Evolutionary conservation across 2,888 invertebrate genomes (phyloP).

Genomic region (Nudaria mundana): DNA sequence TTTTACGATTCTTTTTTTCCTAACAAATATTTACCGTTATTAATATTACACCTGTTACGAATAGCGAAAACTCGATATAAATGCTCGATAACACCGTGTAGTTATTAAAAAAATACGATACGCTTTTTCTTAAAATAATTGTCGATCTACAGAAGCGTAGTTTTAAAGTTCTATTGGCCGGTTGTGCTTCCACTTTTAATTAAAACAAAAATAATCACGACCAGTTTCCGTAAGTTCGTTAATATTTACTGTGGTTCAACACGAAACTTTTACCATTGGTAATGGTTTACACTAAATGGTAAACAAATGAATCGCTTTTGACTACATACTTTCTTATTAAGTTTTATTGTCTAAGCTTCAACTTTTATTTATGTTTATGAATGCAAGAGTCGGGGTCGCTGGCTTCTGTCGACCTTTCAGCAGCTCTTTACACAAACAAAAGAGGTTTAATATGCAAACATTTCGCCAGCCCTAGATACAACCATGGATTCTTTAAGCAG

Average conservation of each 20-base stretch:
- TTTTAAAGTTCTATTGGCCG: slow-evolving; percentile 35
- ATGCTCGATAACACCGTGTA: slow-evolving; percentile 34
- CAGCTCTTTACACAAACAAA: no score
- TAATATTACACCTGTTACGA: slow-evolving; percentile 31
- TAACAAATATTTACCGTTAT: slow-evolving; percentile 58
- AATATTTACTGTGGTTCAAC: slow-evolving; percentile 37
- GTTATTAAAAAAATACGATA: slow-evolving; percentile 48
- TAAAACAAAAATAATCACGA: slow-evolving; percentile 43
- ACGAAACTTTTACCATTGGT: slow-evolving; percentile 36
- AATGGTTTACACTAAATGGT: slow-evolving; percentile 25
- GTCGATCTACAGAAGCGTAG: slow-evolving; percentile 68
- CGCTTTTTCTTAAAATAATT: slow-evolving; percentile 67
- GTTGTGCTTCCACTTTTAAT: slow-evolving; percentile 57
- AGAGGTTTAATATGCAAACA: no score
- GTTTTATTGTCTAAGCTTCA: slow-evolving; percentile 16
- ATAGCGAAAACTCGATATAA: slow-evolving; percentile 48
- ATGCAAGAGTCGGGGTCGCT: neutral
- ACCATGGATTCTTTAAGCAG: no score
- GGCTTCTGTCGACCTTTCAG: no score
- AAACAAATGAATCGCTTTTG: slow-evolving; percentile 30
- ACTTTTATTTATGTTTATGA: neutral
- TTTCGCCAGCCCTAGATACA: no score
- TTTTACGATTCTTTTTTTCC: slow-evolving; percentile 32
- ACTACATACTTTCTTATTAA: slow-evolving; percentile 14
- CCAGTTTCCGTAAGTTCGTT: slow-evolving; percentile 30